Evolutionary conservation across 1,140 invertebrate species (phyloP).

Genomic region (Oryzaephilus surinamensis): DNA sequence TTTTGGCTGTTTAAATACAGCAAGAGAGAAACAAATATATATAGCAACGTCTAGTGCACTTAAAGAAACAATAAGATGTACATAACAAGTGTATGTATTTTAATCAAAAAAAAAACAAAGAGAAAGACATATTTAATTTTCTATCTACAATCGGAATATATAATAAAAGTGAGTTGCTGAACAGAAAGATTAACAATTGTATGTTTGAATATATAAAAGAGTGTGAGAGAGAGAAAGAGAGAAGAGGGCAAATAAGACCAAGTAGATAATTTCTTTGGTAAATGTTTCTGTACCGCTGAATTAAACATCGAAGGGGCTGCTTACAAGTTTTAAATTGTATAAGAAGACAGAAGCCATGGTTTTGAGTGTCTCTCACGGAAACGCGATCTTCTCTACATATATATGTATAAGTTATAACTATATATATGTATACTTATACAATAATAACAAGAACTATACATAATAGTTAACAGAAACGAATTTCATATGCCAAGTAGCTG

Average conservation of each 20-base stretch:
- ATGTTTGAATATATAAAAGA: conserved; percentile 26
- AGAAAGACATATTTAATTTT: conserved; percentile 22
- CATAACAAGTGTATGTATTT: conserved; percentile 13
- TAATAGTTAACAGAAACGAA: too few relatives aligned
- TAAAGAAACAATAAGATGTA: conserved; percentile 7
- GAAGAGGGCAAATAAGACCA: conserved; percentile 24
- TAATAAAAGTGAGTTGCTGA: conserved; percentile 26
- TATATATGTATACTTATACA: too few relatives aligned
- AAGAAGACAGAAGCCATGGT: too few relatives aligned
- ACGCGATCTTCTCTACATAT: background rate
- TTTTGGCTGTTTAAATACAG: too few relatives aligned
- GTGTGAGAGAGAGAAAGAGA: too few relatives aligned
- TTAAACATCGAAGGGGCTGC: conserved; percentile 17
- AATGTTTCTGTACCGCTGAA: conserved; percentile 24
- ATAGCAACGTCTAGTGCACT: conserved; percentile 6
- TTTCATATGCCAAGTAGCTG: conserved; percentile 25
- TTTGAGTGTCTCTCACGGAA: too few relatives aligned
- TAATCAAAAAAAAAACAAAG: conserved; percentile 17
- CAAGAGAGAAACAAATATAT: background rate
- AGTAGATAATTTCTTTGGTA: conserved; percentile 27
- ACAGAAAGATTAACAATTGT: conserved; percentile 25
- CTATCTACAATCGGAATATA: conserved; percentile 26
- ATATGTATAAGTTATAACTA: too few relatives aligned
- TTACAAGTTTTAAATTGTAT: too few relatives aligned
- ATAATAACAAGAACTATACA: too few relatives aligned